Evolutionary conservation across 1,140 invertebrate species (phyloP).

Genomic region (Penaeus indicus): DNA sequence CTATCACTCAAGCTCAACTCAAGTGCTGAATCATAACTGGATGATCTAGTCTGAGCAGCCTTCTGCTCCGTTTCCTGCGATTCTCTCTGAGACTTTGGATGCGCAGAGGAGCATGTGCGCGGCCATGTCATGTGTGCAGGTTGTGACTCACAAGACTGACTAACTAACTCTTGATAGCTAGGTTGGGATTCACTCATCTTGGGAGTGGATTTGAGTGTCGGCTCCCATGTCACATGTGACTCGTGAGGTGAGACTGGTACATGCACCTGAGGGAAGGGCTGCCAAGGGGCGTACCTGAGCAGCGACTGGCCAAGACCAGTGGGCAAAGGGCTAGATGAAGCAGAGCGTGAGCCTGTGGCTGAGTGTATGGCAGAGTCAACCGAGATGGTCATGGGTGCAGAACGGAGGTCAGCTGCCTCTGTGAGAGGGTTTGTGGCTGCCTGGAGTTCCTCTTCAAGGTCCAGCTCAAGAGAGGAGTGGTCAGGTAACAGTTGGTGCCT

Average conservation of each 20-base stretch:
- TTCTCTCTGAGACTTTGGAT: not conserved
- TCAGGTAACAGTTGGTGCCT: constrained; percentile 64
- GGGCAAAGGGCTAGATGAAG: constrained; percentile 61
- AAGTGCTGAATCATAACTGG: constrained; percentile 46
- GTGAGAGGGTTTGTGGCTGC: constrained; percentile 19
- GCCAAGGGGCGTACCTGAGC: constrained; percentile 63
- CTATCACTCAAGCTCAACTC: constrained; percentile 54
- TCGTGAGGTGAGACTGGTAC: constrained; percentile 37
- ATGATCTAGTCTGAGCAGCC: not conserved
- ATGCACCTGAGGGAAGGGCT: constrained; percentile 45
- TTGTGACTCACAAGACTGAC: not conserved
- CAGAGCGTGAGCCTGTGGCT: constrained; percentile 64
- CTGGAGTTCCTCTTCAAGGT: constrained; percentile 63
- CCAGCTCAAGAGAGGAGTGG: constrained; percentile 65
- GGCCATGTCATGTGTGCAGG: constrained; percentile 22
- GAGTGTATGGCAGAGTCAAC: constrained; percentile 66
- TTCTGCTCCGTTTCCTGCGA: constrained; percentile 13
- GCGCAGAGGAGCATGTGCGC: not conserved
- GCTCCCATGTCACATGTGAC: constrained; percentile 30
- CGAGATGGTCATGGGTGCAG: constrained; percentile 63
- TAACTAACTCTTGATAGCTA: constrained; percentile 14
- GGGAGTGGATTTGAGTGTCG: constrained; percentile 34
- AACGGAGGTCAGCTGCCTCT: constrained; percentile 27
- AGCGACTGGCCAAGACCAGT: constrained; percentile 51
- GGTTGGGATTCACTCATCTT: constrained; percentile 34